Percentiles rank a stretch among this genome's conserved stretches.
These are phyloP conservation scores for Hemicordylus capensis DNA, from an alignment of 2,113 vertebrate species.

Conservation along the genomic window DNA sequence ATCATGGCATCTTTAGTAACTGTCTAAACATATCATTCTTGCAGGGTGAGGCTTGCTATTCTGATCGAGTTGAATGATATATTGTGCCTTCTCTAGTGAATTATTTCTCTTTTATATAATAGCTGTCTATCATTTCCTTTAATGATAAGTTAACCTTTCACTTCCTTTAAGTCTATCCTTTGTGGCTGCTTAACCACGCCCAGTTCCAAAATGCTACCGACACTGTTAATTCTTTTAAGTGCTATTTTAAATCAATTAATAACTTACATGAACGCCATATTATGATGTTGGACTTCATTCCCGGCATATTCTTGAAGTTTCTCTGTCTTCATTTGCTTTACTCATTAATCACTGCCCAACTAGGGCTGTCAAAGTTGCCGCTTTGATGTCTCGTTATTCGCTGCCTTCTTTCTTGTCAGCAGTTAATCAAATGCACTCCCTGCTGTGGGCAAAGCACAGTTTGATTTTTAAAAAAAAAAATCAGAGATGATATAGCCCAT, in stretches of 20 bases:
- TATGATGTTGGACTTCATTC: constrained; percentile 42
- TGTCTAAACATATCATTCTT: not conserved
- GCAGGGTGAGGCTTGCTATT: not conserved
- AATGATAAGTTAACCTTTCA: not conserved
- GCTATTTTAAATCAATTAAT: constrained; percentile 47
- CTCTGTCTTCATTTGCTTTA: constrained; percentile 66
- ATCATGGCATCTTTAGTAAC: too few relatives aligned
- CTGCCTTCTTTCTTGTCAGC: constrained; percentile 75
- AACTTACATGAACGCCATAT: constrained; percentile 43
- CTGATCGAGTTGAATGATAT: not conserved
- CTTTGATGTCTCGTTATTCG: constrained; percentile 82
- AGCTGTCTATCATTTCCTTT: not conserved
- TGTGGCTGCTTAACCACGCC: not conserved
- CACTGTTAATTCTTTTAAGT: constrained; percentile 24
- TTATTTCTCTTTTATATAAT: not conserved
- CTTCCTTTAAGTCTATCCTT: not conserved
- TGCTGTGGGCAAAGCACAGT: constrained; percentile 75
- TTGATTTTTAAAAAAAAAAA: constrained; percentile 13
- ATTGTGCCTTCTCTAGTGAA: not conserved
- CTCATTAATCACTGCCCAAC: constrained; percentile 86
- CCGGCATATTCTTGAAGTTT: constrained; percentile 48
- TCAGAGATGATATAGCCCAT: constrained; percentile 70
- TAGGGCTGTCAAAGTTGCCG: constrained; percentile 81
- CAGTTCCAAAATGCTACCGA: not conserved
- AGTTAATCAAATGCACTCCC: constrained; percentile 81